Evolutionary conservation across 2,797 vertebrate species (phyloP).

Genomic region (Myripristis murdjan): DNA sequence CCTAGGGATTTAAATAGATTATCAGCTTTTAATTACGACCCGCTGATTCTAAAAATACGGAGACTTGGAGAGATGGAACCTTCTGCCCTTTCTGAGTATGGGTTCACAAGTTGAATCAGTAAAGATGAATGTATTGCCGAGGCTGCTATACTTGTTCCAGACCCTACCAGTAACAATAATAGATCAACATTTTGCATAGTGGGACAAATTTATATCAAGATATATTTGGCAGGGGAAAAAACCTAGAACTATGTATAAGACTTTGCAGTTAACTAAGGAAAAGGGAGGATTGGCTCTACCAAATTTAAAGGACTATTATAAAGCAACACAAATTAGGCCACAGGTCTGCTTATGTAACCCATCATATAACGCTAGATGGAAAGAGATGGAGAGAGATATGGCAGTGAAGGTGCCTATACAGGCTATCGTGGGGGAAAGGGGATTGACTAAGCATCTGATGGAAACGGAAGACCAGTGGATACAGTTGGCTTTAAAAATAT

Average conservation of each 20-base stretch:
- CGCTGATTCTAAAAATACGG: constrained; percentile 4
- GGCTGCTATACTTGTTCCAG: not conserved
- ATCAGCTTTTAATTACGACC: not conserved
- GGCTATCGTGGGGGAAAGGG: not conserved
- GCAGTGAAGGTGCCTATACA: not conserved
- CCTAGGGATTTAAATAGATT: not conserved
- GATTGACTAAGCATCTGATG: not conserved
- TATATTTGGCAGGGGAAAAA: not conserved
- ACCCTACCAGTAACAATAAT: constrained; percentile 9
- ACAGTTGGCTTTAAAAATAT: not conserved
- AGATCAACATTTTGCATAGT: not conserved
- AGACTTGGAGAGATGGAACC: constrained; percentile 8
- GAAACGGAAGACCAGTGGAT: not conserved
- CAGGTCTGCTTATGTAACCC: not conserved
- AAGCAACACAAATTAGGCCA: not conserved
- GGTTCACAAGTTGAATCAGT: not conserved
- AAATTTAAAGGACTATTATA: constrained; percentile 2
- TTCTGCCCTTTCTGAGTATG: constrained; percentile 5
- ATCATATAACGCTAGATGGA: not conserved
- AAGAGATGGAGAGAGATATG: not conserved
- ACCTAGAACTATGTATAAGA: not conserved
- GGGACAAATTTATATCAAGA: not conserved
- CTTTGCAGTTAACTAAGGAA: not conserved
- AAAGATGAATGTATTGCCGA: not conserved
- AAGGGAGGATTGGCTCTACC: not conserved